Evolutionary conservation across 2,888 invertebrate species (phyloP).

Genomic region (Erebia epiphron): DNA sequence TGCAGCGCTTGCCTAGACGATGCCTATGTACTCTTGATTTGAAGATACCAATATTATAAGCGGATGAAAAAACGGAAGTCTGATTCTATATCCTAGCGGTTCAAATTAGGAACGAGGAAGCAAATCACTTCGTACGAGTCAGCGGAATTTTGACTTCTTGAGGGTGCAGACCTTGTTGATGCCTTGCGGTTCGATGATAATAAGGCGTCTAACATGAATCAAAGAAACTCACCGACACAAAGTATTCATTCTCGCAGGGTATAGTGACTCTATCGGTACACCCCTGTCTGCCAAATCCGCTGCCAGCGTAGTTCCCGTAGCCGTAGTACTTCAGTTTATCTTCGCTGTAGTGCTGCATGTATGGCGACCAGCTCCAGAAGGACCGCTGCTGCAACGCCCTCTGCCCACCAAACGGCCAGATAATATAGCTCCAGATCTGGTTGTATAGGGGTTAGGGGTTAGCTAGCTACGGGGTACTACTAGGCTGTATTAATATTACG

Average conservation of each 20-base stretch:
- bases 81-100: too few relatives aligned
- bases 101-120: too few relatives aligned
- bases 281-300: conserved; percentile 67
- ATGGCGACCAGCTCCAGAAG: conserved; percentile 68
- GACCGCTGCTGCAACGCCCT: conserved; percentile 48
- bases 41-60: too few relatives aligned
- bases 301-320: conserved; percentile 66
- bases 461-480: conserved; percentile 60
- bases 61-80: too few relatives aligned
- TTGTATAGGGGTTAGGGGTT: conserved; percentile 55
- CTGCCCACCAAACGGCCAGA: conserved; percentile 62
- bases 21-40: too few relatives aligned
- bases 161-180: too few relatives aligned
- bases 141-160: too few relatives aligned
- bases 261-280: conserved; percentile 90
- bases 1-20: too few relatives aligned
- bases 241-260: conserved; percentile 93
- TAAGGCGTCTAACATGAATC: neutral
- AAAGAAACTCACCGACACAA: conserved; percentile 84
- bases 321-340: conserved; percentile 65
- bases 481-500: neutral
- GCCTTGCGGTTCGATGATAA: neutral
- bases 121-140: too few relatives aligned
- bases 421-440: conserved; percentile 75
- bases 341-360: conserved; percentile 66